Evolutionary conservation across 2,797 vertebrate genomes (phyloP).

Genomic region (Acrocephalus scirpaceus): DNA sequence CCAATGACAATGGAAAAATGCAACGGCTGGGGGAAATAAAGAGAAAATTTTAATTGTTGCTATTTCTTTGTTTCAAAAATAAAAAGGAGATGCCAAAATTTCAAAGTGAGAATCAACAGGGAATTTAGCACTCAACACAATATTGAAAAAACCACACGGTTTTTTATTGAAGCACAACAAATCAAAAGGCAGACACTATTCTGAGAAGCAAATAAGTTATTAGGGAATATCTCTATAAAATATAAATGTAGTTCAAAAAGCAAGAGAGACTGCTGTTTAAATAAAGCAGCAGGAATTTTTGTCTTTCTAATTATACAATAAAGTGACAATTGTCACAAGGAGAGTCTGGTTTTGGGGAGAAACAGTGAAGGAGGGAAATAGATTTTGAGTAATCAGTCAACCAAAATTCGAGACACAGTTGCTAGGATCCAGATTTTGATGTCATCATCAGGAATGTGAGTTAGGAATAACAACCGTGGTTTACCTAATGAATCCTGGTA

Average conservation of each 20-base stretch:
- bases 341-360: not conserved
- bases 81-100: not conserved
- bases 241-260: not conserved
- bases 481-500: not conserved
- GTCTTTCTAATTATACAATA: not conserved
- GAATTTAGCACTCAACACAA: not conserved
- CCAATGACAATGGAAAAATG: not conserved
- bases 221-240: not conserved
- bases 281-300: not conserved
- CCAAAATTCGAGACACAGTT: not conserved
- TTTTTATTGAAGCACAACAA: not conserved
- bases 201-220: not conserved
- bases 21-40: not conserved
- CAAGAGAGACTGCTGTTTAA: not conserved
- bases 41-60: not conserved
- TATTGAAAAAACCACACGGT: fast-evolving
- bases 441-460: not conserved
- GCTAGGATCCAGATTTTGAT: not conserved
- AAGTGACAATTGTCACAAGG: not conserved
- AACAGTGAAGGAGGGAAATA: not conserved
- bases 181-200: not conserved
- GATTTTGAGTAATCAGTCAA: not conserved
- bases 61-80: not conserved
- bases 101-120: not conserved
- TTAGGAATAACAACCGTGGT: not conserved